Evolutionary conservation across 2,113 vertebrate species (phyloP), one percentile per base, ranked within the genome.

Genomic region (Embiotoca jacksoni): DNA sequence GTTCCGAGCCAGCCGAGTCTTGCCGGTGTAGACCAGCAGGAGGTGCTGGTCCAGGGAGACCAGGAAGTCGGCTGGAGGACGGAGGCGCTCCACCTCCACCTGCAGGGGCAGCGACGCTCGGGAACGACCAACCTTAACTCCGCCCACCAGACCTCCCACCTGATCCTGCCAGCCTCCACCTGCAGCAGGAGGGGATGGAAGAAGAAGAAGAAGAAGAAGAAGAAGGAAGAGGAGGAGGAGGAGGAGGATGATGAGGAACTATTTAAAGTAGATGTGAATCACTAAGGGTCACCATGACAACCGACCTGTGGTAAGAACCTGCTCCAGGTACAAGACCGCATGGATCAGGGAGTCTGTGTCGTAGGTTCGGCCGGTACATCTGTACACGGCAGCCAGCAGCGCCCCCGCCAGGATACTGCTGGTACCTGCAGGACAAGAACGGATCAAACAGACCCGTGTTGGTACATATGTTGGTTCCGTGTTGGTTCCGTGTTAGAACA

Each of bases 101-200:
- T 82, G 91, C 36, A 99, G 94, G 0, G 98, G 98, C 50, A 99
- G 91, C 76, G 83, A 92, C 0, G 96, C 94, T 57, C 69, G 85
- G 0, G 96, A 99, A 1, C 96, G 94, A 0, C 96, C 97, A 0
- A 98, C 93, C 83, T 99, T 99, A 41, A 99, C 91, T 41, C 97
- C 97, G 0, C 97, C 97, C 63, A 97, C 89, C 0, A 99, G 89
- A 10, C 98, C 98, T 0, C 98, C 97, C 0, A 99, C 97, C 89
- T 99, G 98, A 81, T 99, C 98, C 93, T 99, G 98, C 98, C 98
- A 99, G 11, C 98, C 97, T 0, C 98, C 98, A 2, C 98, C 98
- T 99, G 78, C 0, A 63, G 5, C 35, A 58, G 5, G 56, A 1
- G 75, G n/a, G 50, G 16, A 16, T 33, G 35, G n/a, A 6, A 11